A percentile compares a stretch with the other conserved stretches of the same genome.
Conservation (phyloP, 2,888 invertebrate species). For the Aspidiotus rigidus region DNA sequence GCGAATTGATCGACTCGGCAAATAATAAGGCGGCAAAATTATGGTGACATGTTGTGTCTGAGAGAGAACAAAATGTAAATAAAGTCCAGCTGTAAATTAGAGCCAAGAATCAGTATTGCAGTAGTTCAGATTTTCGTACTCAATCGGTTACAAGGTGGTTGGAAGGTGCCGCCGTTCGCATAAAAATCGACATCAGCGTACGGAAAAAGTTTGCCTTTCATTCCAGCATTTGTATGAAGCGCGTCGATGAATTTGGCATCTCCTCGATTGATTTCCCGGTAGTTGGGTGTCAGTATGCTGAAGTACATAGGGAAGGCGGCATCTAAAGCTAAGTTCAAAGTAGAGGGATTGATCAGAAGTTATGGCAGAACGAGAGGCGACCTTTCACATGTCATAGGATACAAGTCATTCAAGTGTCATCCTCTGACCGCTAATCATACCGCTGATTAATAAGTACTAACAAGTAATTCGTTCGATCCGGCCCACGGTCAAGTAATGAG, state of each 20-base stretch:
- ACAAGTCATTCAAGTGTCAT: too few relatives aligned
- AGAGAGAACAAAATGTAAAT: background rate
- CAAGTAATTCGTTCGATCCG: constrained; percentile 50
- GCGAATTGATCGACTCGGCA: constrained; percentile 50
- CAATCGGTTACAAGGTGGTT: constrained; percentile 49
- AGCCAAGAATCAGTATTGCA: too few relatives aligned
- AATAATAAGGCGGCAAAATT: constrained; percentile 51
- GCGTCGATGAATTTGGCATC: constrained; percentile 41
- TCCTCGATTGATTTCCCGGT: background rate
- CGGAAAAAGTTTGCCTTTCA: constrained; percentile 38
- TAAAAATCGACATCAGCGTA: constrained; percentile 41
- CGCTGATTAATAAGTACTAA: constrained; percentile 37
- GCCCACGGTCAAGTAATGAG: constrained; percentile 46
- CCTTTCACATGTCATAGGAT: too few relatives aligned
- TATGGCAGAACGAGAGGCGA: too few relatives aligned
- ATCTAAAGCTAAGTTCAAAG: too few relatives aligned
- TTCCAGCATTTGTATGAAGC: constrained; percentile 41
- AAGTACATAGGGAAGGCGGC: too few relatives aligned
- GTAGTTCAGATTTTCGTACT: too few relatives aligned
- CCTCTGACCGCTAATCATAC: too few relatives aligned
- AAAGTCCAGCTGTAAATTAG: background rate
- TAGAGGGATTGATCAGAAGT: too few relatives aligned
- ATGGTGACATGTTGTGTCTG: constrained; percentile 53
- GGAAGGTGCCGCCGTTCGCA: constrained; percentile 43
- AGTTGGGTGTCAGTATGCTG: too few relatives aligned